phyloP scores from a whole-genome alignment of 2,888 invertebrate genomes.

The Seira ritae region DNA sequence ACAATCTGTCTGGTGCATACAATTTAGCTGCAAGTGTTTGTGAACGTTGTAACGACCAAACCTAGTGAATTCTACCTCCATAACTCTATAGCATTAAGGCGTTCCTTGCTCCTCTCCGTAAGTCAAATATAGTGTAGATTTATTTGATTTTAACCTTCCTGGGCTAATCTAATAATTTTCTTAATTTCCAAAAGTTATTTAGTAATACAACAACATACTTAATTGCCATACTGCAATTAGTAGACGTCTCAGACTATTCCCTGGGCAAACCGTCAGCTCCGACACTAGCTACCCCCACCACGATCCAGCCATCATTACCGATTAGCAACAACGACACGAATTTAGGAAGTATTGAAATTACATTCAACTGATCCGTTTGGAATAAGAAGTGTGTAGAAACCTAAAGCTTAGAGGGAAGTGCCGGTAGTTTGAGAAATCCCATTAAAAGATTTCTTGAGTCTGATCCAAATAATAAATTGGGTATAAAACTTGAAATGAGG shows the following conservation, averaged over 20 bases:
- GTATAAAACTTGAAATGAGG: slow-evolving; percentile 35
- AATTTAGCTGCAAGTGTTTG: slow-evolving; percentile 45
- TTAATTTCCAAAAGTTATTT: slow-evolving; percentile 22
- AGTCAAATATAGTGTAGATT: neutral
- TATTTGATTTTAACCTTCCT: too few relatives aligned
- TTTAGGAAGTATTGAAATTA: too few relatives aligned
- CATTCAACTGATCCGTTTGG: neutral
- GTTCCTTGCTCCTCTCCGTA: slow-evolving; percentile 43
- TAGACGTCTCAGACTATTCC: slow-evolving; percentile 16
- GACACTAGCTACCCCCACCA: too few relatives aligned
- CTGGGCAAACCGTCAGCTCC: neutral
- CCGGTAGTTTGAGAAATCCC: neutral
- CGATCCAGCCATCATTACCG: too few relatives aligned
- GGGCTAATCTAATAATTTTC: neutral
- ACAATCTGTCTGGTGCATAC: too few relatives aligned
- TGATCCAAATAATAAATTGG: neutral
- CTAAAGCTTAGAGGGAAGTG: too few relatives aligned
- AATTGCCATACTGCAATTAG: slow-evolving; percentile 41
- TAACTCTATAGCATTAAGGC: neutral
- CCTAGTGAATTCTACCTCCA: slow-evolving; percentile 25
- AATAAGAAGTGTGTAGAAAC: too few relatives aligned
- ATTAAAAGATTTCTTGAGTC: neutral
- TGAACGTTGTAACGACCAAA: slow-evolving; percentile 8
- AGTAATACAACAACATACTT: slow-evolving; percentile 48
- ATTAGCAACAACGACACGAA: too few relatives aligned